Conservation (phyloP, 2,113 vertebrate genomes). For the Psophia crepitans region DNA sequence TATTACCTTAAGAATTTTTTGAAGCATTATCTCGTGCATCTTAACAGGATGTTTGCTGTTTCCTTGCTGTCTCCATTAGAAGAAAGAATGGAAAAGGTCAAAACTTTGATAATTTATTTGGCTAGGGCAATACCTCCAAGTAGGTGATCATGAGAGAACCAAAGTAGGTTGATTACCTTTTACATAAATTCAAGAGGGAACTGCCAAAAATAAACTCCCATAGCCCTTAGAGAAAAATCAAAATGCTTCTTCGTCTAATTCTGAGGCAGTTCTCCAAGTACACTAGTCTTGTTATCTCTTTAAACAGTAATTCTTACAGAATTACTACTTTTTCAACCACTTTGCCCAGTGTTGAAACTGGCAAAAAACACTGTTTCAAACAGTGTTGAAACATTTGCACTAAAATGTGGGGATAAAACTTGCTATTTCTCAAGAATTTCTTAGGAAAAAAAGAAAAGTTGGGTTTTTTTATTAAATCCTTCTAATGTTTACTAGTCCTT, state of each 20-base stretch:
- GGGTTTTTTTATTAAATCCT: neutral
- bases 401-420: neutral
- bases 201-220: neutral
- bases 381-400: too few species aligned
- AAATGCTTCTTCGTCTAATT: neutral
- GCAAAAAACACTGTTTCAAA: too few species aligned
- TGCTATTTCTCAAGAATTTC: neutral
- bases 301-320: neutral
- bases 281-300: neutral
- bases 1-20: neutral
- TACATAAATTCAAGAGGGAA: neutral
- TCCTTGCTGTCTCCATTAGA: neutral
- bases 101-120: neutral
- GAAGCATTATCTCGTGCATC: neutral
- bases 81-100: neutral
- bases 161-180: neutral
- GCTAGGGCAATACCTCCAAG: neutral
- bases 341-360: neutral
- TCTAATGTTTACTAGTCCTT: neutral
- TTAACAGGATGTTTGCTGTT: neutral
- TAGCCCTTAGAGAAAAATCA: neutral
- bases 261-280: neutral
- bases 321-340: neutral
- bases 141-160: neutral
- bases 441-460: neutral